Evolutionary conservation across 2,888 invertebrate genomes (phyloP).

Genomic region (Halictus quadricinctus): DNA sequence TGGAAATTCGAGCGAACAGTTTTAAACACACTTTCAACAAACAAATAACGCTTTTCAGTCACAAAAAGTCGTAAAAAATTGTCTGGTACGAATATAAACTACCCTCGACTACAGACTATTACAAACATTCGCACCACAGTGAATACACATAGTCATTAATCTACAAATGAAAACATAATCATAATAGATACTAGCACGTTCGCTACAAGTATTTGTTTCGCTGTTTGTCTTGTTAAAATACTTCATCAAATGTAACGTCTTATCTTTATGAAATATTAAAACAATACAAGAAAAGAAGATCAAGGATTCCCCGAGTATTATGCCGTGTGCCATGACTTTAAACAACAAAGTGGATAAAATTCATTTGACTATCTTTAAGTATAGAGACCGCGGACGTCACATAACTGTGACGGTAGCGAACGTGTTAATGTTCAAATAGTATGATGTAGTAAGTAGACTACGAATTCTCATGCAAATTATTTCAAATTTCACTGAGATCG

Average conservation of each 20-base stretch:
- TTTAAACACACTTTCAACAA: background rate
- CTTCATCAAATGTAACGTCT: background rate
- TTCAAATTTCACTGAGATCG: background rate
- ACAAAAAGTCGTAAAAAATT: background rate
- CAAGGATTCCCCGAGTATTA: too few relatives aligned
- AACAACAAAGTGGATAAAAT: background rate
- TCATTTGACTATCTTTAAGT: background rate
- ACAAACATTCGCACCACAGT: background rate
- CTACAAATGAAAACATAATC: background rate
- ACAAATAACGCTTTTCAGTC: background rate
- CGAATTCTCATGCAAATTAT: background rate
- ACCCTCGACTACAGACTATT: background rate
- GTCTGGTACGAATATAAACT: background rate
- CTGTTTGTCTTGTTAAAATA: background rate
- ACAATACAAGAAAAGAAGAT: too few relatives aligned
- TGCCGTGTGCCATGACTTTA: too few relatives aligned
- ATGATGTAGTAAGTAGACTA: background rate
- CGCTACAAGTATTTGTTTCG: background rate
- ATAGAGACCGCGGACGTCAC: background rate
- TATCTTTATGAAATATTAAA: too few relatives aligned
- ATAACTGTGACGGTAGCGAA: too few relatives aligned
- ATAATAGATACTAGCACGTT: background rate
- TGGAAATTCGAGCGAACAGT: background rate
- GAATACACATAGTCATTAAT: background rate
- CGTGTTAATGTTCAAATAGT: background rate